These are phyloP conservation scores for Scotopteryx bipunctaria DNA, from an alignment of 2,888 invertebrate species.

Conservation along the genomic window DNA sequence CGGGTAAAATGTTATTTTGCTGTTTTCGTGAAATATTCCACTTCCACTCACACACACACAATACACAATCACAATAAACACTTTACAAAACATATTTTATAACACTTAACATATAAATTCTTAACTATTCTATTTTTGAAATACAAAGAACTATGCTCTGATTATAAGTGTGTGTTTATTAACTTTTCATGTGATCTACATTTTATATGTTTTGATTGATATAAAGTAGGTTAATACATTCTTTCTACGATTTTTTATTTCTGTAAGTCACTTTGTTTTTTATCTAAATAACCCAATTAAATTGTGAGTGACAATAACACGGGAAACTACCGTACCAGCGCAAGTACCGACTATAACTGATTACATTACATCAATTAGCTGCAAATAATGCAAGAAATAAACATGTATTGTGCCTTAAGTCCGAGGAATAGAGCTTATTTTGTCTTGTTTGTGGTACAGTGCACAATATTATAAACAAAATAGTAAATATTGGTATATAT, in stretches of 20 bases:
- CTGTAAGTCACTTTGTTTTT: not conserved
- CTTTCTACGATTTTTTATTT: not conserved
- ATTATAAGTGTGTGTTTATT: too few species aligned
- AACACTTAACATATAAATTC: too few species aligned
- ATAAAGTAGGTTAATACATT: too few species aligned
- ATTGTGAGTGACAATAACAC: not conserved
- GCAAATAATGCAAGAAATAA: not conserved
- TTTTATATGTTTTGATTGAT: too few species aligned
- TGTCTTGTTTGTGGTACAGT: too few species aligned
- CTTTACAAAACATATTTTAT: conserved; percentile 23
- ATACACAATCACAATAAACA: conserved; percentile 16
- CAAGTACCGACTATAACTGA: conserved; percentile 14
- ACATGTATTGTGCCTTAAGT: not conserved
- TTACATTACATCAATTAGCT: conserved; percentile 1
- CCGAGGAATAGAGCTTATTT: not conserved
- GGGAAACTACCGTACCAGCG: conserved; percentile 8
- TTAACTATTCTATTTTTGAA: too few species aligned
- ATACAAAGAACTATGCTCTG: too few species aligned
- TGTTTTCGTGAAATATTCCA: conserved; percentile 59
- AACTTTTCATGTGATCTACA: too few species aligned
- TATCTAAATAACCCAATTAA: not conserved
- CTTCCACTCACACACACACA: conserved; percentile 31
- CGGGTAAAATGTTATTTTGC: conserved; percentile 53
- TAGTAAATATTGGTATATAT: too few species aligned
- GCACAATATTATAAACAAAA: too few species aligned